Percentiles rank a stretch among this genome's conserved stretches.
Conservation (phyloP, 1,140 invertebrate species). For the Sweltsa coloradensis region DNA sequence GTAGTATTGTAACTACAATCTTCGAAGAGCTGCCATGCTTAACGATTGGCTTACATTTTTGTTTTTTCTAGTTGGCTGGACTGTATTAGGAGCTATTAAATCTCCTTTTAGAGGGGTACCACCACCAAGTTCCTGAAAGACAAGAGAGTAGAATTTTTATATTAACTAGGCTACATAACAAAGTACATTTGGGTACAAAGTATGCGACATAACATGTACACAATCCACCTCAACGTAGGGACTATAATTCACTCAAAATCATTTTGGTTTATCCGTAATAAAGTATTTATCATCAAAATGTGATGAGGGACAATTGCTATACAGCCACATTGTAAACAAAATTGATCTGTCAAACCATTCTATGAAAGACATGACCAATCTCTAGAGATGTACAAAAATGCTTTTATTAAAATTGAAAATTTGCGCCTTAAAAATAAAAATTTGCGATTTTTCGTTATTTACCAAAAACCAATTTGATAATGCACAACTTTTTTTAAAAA, state of each 20-base stretch:
- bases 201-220: constrained; percentile 7
- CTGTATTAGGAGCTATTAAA: constrained; percentile 57
- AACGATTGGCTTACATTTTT: constrained; percentile 47
- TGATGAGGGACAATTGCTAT: no score
- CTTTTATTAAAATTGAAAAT: no score
- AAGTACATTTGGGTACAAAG: constrained; percentile 8
- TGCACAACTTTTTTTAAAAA: no score
- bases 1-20: no score
- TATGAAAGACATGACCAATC: no score
- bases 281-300: no score
- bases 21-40: constrained; percentile 41
- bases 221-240: neutral
- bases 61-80: constrained; percentile 62
- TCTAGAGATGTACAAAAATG: no score
- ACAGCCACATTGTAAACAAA: no score
- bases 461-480: no score
- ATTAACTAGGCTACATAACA: constrained; percentile 20
- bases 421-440: no score
- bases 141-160: constrained; percentile 18
- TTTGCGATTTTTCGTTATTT: no score
- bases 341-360: no score
- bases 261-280: neutral
- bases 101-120: constrained; percentile 42
- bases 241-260: neutral
- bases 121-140: constrained; percentile 41